Conservation (phyloP, 2,797 vertebrate species). For the Hipposideros larvatus region DNA sequence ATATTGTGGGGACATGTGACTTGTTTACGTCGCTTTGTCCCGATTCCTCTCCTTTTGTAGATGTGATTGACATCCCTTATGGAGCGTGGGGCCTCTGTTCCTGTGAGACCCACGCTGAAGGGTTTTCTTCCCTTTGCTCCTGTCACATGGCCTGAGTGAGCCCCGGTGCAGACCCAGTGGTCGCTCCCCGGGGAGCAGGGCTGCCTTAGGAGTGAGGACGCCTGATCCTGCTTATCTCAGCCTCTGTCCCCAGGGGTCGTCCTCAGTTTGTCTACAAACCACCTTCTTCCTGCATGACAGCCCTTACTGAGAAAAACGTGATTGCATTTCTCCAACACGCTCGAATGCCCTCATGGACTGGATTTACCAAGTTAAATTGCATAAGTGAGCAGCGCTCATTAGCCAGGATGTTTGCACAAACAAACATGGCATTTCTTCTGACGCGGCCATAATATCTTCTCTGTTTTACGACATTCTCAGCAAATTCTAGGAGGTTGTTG, state of each 20-base stretch:
- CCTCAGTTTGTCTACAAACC: neutral
- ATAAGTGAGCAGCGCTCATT: fast-evolving
- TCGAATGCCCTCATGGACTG: neutral
- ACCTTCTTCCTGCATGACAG: fast-evolving
- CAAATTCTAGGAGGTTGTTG: neutral
- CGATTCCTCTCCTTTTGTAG: fast-evolving
- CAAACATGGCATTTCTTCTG: neutral
- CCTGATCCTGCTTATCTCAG: fast-evolving
- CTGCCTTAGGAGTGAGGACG: no score
- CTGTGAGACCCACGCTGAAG: fast-evolving
- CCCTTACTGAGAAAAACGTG: neutral
- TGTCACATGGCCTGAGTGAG: neutral
- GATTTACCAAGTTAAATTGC: no score
- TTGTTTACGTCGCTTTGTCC: neutral
- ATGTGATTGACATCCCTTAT: fast-evolving
- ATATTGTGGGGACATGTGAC: no score
- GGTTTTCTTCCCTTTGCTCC: neutral
- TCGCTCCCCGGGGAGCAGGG: no score
- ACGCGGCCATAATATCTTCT: neutral
- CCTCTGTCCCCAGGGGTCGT: neutral
- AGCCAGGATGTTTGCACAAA: neutral
- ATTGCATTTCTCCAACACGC: neutral
- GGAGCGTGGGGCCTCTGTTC: fast-evolving
- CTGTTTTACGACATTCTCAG: neutral
- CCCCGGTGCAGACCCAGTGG: no score